A percentile compares a stretch with the other conserved stretches of the same genome.
These are phyloP conservation scores for Percopsis omiscomaycus DNA, from an alignment of 2,797 vertebrate species.

Conservation along the genomic window DNA sequence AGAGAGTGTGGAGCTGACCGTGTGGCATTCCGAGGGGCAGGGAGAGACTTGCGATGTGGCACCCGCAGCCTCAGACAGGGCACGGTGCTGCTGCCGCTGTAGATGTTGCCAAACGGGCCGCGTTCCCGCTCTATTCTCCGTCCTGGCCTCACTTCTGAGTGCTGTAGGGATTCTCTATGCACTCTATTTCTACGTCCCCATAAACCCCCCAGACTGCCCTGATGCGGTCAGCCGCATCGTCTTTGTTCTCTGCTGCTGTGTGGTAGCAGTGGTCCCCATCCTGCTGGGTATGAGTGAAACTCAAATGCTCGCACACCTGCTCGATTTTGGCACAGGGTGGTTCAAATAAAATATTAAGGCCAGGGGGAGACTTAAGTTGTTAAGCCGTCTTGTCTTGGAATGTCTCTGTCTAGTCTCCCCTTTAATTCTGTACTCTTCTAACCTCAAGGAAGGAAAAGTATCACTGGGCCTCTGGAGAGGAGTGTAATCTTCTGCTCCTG, in stretches of 20 bases:
- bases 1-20: conserved; percentile 70
- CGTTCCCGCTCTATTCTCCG: conserved; percentile 63
- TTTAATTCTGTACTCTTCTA: conserved; percentile 64
- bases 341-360: conserved; percentile 50
- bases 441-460: conserved; percentile 51
- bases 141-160: conserved; percentile 70
- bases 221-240: conserved; percentile 65
- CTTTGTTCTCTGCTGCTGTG: conserved; percentile 75
- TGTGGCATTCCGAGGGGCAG: conserved; percentile 54
- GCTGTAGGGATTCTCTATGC: conserved; percentile 71
- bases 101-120: conserved; percentile 63
- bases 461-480: conserved; percentile 51
- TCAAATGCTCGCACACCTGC: conserved; percentile 31
- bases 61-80: conserved; percentile 25
- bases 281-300: conserved; percentile 65
- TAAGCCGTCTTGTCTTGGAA: conserved; percentile 64
- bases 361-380: conserved; percentile 60
- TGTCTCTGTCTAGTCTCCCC: conserved; percentile 59
- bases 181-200: conserved; percentile 72
- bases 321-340: not conserved
- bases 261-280: conserved; percentile 69
- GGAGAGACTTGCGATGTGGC: conserved; percentile 38
- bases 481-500: conserved; percentile 60
- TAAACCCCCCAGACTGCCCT: conserved; percentile 66
- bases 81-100: conserved; percentile 55